Evolutionary conservation across 1,140 invertebrate genomes (phyloP).

Genomic region (Macrocentrus cingulum): DNA sequence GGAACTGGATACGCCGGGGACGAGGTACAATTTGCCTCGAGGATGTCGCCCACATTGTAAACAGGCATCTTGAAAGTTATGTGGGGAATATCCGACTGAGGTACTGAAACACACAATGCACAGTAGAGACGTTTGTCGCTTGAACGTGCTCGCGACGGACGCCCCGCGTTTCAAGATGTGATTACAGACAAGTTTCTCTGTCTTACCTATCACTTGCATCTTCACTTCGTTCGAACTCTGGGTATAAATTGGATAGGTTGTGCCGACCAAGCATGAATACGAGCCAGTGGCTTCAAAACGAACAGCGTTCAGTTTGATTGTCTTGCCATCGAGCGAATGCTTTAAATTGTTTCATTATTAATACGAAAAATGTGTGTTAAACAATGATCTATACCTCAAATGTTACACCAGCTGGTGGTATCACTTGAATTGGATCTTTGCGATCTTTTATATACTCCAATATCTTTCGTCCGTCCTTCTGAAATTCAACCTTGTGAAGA

Average conservation of each 20-base stretch:
- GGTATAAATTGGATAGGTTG: conserved; percentile 75
- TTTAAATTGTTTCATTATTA: too few relatives aligned
- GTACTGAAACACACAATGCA: conserved; percentile 61
- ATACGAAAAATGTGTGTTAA: too few relatives aligned
- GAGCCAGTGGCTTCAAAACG: conserved; percentile 72
- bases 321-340: conserved; percentile 72
- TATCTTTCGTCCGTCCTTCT: conserved; percentile 73
- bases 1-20: conserved; percentile 72
- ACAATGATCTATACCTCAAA: conserved; percentile 72
- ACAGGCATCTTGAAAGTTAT: conserved; percentile 72
- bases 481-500: conserved; percentile 68
- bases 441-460: conserved; percentile 77
- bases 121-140: conserved; percentile 10
- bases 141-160: too few relatives aligned
- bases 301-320: conserved; percentile 72
- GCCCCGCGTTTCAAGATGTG: background rate
- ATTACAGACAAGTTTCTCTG: background rate
- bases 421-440: conserved; percentile 71
- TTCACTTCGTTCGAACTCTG: conserved; percentile 70
- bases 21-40: conserved; percentile 78
- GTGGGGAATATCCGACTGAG: conserved; percentile 68
- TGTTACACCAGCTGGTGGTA: conserved; percentile 67
- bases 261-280: conserved; percentile 76
- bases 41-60: conserved; percentile 68
- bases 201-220: conserved; percentile 73